Percentiles rank a stretch among this genome's conserved stretches.
Evolutionary conservation across 2,113 vertebrate species (phyloP).

Genomic region (Heterotilapia buettikoferi): DNA sequence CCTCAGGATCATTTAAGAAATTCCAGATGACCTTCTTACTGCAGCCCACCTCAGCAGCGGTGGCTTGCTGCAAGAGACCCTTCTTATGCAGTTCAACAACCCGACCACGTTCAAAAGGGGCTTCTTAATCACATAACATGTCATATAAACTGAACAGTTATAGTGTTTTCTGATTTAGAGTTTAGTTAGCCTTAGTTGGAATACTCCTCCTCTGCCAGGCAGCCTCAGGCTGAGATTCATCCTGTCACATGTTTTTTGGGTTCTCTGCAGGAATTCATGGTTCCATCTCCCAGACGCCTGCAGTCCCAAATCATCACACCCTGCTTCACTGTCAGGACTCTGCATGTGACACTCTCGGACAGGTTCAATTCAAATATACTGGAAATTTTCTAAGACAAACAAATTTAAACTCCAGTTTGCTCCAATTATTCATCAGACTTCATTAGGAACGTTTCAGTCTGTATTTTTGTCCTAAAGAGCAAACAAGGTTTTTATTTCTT

Average conservation of each 20-base stretch:
- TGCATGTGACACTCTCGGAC: not conserved
- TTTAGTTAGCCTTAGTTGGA: rapidly evolving
- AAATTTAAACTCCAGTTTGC: too few species aligned
- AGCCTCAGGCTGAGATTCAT: not conserved
- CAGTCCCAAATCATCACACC: not conserved
- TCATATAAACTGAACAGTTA: not conserved
- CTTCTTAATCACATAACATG: not conserved
- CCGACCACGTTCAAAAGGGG: not conserved
- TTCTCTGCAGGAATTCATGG: too few species aligned
- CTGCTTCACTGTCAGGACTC: not conserved
- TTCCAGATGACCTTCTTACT: too few species aligned
- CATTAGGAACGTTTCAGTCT: too few species aligned
- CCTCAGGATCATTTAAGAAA: too few species aligned
- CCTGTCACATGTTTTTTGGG: not conserved
- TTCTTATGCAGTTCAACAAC: not conserved
- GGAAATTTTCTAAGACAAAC: too few species aligned
- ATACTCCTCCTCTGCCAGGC: not conserved
- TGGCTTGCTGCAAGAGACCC: too few species aligned
- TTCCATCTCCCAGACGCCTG: rapidly evolving
- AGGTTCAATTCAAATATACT: too few species aligned
- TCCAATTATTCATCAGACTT: too few species aligned
- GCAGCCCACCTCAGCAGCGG: too few species aligned
- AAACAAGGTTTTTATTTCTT: rapidly evolving
- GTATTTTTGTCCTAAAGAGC: too few species aligned
- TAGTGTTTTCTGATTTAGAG: rapidly evolving